Evolutionary conservation across 1,140 invertebrate genomes (phyloP).

Genomic region (Euwallacea similis): DNA sequence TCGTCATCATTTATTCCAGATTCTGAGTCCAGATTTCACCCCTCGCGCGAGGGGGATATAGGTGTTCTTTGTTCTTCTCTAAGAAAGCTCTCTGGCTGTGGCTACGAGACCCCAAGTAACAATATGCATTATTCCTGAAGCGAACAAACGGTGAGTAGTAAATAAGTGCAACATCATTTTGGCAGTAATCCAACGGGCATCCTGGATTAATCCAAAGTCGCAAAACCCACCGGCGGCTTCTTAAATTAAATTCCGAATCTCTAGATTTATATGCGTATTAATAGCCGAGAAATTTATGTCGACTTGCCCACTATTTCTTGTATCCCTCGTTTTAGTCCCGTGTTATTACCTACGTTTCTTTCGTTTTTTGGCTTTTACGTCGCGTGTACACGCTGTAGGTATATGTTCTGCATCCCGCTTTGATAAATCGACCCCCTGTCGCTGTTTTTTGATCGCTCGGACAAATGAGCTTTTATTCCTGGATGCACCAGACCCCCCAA

Average conservation of each 20-base stretch:
- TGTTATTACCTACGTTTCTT: background rate
- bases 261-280: conserved; percentile 34
- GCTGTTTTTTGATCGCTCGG: background rate
- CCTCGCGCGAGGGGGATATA: too few species aligned
- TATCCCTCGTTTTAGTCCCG: conserved; percentile 5
- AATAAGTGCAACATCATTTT: conserved; percentile 26
- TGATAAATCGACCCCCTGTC: background rate
- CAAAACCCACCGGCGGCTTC: conserved; percentile 16
- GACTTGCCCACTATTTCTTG: conserved; percentile 20
- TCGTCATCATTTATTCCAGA: too few species aligned
- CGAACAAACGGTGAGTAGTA: conserved; percentile 4
- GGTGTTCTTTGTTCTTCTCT: too few species aligned
- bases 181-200: conserved; percentile 15
- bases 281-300: conserved; percentile 32
- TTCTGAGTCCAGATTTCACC: too few species aligned
- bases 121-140: conserved; percentile 3
- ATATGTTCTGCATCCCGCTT: background rate
- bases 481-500: background rate
- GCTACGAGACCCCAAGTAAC: background rate
- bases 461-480: background rate
- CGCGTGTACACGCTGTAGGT: conserved; percentile 4
- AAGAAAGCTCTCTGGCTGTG: too few species aligned
- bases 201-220: conserved; percentile 31
- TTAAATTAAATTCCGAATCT: conserved; percentile 32
- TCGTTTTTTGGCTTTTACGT: background rate